Evolutionary conservation across 1,140 invertebrate species (phyloP).

Genomic region (Sycophila sp.): DNA sequence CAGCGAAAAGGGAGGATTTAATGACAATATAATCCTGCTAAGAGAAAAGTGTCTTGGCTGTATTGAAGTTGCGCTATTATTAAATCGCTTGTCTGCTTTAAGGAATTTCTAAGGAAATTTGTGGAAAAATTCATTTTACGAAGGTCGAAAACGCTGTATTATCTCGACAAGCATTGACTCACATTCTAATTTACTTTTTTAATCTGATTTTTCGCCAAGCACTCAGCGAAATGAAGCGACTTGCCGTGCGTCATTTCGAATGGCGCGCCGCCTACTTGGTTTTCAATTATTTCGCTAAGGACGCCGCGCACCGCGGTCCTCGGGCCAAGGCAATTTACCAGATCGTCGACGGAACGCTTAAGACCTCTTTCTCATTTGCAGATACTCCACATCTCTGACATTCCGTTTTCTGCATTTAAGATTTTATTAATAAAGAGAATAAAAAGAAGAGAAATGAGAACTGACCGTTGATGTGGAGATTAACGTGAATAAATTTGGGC

Average conservation of each 20-base stretch:
- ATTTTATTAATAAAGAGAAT: no score
- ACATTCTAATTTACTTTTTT: no score
- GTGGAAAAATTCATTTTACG: no score
- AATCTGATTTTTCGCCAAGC: no score
- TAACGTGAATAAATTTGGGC: constrained; percentile 77
- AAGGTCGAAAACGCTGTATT: no score
- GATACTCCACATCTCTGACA: not conserved
- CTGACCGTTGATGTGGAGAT: constrained; percentile 79
- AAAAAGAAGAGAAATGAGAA: constrained; percentile 38
- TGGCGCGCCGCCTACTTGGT: constrained; percentile 28
- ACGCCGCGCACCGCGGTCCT: not conserved
- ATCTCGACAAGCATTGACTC: no score
- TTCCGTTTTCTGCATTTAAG: not conserved
- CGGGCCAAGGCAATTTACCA: constrained; percentile 44
- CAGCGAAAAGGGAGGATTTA: no score
- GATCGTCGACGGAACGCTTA: constrained; percentile 35
- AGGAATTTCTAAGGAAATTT: no score
- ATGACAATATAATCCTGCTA: no score
- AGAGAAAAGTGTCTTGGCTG: no score
- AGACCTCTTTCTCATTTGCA: constrained; percentile 23
- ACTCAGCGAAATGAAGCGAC: constrained; percentile 13
- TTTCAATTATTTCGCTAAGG: constrained; percentile 48
- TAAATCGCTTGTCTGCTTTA: no score
- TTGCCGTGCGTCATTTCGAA: constrained; percentile 21
- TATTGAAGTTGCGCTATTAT: no score